phyloP scores from a whole-genome alignment of 2,888 invertebrate species.

The Trichacis sp. region DNA sequence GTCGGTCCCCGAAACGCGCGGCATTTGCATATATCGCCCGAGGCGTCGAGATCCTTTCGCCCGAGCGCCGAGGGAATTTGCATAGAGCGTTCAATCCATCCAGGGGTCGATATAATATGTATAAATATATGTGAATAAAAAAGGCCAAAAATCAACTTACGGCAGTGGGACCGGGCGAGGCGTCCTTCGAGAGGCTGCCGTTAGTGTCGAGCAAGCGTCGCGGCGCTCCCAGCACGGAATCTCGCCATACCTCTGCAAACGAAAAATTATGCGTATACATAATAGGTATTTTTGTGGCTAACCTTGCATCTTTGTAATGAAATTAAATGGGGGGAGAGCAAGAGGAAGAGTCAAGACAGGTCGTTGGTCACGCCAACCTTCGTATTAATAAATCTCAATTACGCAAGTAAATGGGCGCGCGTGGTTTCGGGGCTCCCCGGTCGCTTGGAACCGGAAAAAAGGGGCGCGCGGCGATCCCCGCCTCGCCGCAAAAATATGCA shows the following conservation, averaged over 20 bases:
- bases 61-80: constrained; percentile 52
- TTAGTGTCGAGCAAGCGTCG: constrained; percentile 65
- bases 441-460: constrained; percentile 50
- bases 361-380: constrained; percentile 50
- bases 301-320: too few relatives aligned
- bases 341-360: constrained; percentile 27
- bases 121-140: too few relatives aligned
- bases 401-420: constrained; percentile 61
- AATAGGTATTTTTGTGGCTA: too few relatives aligned
- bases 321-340: too few relatives aligned
- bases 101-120: too few relatives aligned
- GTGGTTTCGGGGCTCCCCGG: constrained; percentile 57
- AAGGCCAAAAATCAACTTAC: constrained; percentile 54
- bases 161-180: constrained; percentile 58
- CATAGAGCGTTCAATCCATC: too few relatives aligned
- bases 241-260: constrained; percentile 67
- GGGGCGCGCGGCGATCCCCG: too few relatives aligned
- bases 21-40: constrained; percentile 64
- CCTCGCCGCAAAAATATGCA: too few relatives aligned
- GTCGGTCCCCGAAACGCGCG: constrained; percentile 47
- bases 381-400: constrained; percentile 69
- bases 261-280: too few relatives aligned
- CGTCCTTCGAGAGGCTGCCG: constrained; percentile 67
- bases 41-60: constrained; percentile 55
- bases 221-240: constrained; percentile 66